Base-by-base conservation (phyloP, 2,888 invertebrate species). In the Catocala fraxini region DNA sequence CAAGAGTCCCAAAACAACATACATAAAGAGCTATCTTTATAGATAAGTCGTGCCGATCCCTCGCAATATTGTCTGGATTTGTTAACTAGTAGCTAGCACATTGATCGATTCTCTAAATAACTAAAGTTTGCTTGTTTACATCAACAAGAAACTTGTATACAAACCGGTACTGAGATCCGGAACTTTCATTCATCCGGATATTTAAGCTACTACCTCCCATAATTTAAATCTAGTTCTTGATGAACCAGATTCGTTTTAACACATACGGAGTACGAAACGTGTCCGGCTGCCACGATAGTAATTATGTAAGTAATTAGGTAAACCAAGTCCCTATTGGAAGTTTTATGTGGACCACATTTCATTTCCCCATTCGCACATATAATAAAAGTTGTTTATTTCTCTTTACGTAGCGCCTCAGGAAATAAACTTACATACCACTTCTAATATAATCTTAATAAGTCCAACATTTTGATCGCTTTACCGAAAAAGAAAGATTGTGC, bases 251-350 rank as follows among this genome's bases (percentile, higher is more conserved):
- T 52, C 43, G 54, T 55, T 56, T 65, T 59, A 52, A 54, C 9
- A 39, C 9, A 39, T 39, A 9, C 35, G 35, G 4, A 39, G 35
- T 39, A 39, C 1, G 9, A 25, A 25, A 25, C 9, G 35, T 39
- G 7, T 39, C 35, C 35, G 35, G 35, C 9, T 39, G 9, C 35
- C 35, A 4, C 35, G 9, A 39, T 51, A 11, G 56, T 54, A 61
- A 67, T 74, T 74, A 74, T 63, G 59, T 48, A 73, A 66, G 59
- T 48, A 73, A 66, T 64, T 57, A 64, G 9, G 42, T 47, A 46
- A 56, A 55, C 25, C 25, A 46, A 49, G 45, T 33, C 6, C 46
- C 54, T 46, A 51, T 33, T n/a, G 42, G 51, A 63, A 7, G 33
- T 51, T 64, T 63, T 62, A 73, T 64, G 61, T 65, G 60, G 59